Conservation (phyloP, 2,113 vertebrate species). For the Oplegnathus fasciatus region DNA sequence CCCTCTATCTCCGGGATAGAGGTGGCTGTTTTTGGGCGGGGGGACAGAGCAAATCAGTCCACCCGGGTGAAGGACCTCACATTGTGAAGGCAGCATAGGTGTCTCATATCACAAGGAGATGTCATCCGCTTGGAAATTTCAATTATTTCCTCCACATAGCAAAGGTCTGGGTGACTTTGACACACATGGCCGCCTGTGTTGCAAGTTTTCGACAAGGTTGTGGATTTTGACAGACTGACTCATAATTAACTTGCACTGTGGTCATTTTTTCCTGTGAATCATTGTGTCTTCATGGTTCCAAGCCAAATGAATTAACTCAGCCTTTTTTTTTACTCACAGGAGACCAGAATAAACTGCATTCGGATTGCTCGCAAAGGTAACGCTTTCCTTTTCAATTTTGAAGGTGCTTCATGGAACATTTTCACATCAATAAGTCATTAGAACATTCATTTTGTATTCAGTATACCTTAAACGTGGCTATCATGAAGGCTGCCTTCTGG, state of each 20-base stretch:
- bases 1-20: slow-evolving; percentile 30
- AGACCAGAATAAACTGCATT: slow-evolving; percentile 94
- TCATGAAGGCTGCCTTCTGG: neutral
- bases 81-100: slow-evolving; percentile 23
- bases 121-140: slow-evolving; percentile 49
- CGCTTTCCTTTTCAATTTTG: slow-evolving; percentile 15
- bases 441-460: neutral
- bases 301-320: slow-evolving; percentile 36
- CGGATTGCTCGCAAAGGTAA: slow-evolving; percentile 97
- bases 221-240: slow-evolving; percentile 5
- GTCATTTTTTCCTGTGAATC: neutral
- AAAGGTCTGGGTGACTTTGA: slow-evolving; percentile 55
- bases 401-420: neutral
- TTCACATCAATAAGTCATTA: slow-evolving; percentile 2
- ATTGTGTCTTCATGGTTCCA: neutral
- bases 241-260: slow-evolving; percentile 11
- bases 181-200: neutral
- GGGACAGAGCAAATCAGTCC: slow-evolving; percentile 4
- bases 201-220: slow-evolving; percentile 8
- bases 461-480: neutral
- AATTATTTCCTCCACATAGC: slow-evolving; percentile 39
- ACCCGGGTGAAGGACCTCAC: slow-evolving; percentile 14
- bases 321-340: slow-evolving; percentile 78
- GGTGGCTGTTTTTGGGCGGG: slow-evolving; percentile 25
- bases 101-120: slow-evolving; percentile 42